These are phyloP conservation scores for Poeciliopsis turrubarensis DNA, from an alignment of 2,113 vertebrate genomes.

Conservation along the genomic window DNA sequence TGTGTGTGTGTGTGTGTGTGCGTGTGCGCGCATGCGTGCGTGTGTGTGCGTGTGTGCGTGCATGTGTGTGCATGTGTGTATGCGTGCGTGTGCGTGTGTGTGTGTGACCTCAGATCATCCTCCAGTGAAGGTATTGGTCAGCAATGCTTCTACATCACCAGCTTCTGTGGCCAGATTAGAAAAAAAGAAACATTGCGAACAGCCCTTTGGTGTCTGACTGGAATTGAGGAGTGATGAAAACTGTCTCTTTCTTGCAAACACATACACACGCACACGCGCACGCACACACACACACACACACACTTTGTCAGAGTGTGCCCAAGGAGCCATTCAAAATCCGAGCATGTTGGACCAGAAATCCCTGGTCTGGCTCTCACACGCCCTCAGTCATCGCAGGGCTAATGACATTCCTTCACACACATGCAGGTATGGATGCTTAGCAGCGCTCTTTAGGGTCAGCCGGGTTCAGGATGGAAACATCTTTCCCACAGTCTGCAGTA, in stretches of 20 bases:
- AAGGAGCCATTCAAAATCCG: not conserved
- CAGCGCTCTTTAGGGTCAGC: slow-evolving; percentile 29
- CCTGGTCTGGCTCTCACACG: slow-evolving; percentile 28
- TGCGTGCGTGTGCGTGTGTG: too few species aligned
- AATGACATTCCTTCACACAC: slow-evolving; percentile 65
- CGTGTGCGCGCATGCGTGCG: too few species aligned
- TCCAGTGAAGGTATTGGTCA: slow-evolving; percentile 18
- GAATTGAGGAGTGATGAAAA: slow-evolving; percentile 73
- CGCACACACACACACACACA: not conserved
- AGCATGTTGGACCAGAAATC: slow-evolving; percentile 33
- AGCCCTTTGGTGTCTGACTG: slow-evolving; percentile 14
- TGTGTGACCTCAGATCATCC: slow-evolving; percentile 11
- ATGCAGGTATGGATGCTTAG: slow-evolving; percentile 31
- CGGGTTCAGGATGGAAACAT: slow-evolving; percentile 18
- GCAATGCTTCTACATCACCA: slow-evolving; percentile 2
- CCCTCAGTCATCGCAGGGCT: slow-evolving; percentile 63
- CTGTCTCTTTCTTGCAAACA: slow-evolving; percentile 6
- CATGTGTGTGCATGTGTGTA: too few species aligned
- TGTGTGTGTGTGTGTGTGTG: not conserved
- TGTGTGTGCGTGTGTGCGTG: too few species aligned
- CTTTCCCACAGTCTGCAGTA: not conserved
- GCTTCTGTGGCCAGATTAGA: not conserved
- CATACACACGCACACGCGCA: slow-evolving; percentile 24
- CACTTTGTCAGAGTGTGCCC: slow-evolving; percentile 7
- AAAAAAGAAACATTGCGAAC: slow-evolving; percentile 29